Base-by-base conservation (phyloP, 2,797 vertebrate species). In the Thaleichthys pacificus region DNA sequence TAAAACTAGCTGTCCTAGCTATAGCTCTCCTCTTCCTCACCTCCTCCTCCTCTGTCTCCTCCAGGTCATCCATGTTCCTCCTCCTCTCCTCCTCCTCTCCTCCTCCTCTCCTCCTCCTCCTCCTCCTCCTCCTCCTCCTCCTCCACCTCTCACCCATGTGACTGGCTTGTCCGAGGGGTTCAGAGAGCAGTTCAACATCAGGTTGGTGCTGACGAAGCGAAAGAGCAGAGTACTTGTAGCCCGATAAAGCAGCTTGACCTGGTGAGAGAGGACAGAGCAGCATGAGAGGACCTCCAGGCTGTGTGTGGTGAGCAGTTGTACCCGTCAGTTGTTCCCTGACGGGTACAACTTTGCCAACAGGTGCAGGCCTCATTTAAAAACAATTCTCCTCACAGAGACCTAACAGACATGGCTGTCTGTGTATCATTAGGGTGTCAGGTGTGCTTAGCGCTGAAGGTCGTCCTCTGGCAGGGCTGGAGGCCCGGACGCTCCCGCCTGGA, bases 401-500 rank as follows among this genome's bases (percentile, higher is more conserved):
- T 72, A 80, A 79, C 79, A 76, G 82, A 84, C 79, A 65, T 57
- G 51, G 21, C 66, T 1, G 57, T 74, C 75, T 71, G 69, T 67
- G 57, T 0, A 1, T 72, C 76, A 77, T 83, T 82, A 71, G 57
- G 68, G 73, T 78, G 82, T 85, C 82, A 75, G 81, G 70, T 77
- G 17, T 0, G 65, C 66, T 86, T 81, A 77, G 77, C 57, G 0
- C 32, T 64, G 71, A 82, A 85, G 82, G 79, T 84, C 81, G 70
- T 77, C 66, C 58, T 0, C 60, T 68, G 69, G 64, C 73, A 4
- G 51, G 51, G 6, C 19, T 3, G 9, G 42, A 47, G 42, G 54
- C 35, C 69, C 19, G 60, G 26, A 17, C 0, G 58, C 70, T 32
- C 64, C 17, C 0, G 54, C 35, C 69, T 28, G 60, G 26, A 17